Evolutionary conservation across 2,797 vertebrate genomes (phyloP).

Genomic region (Babyrousa celebensis): DNA sequence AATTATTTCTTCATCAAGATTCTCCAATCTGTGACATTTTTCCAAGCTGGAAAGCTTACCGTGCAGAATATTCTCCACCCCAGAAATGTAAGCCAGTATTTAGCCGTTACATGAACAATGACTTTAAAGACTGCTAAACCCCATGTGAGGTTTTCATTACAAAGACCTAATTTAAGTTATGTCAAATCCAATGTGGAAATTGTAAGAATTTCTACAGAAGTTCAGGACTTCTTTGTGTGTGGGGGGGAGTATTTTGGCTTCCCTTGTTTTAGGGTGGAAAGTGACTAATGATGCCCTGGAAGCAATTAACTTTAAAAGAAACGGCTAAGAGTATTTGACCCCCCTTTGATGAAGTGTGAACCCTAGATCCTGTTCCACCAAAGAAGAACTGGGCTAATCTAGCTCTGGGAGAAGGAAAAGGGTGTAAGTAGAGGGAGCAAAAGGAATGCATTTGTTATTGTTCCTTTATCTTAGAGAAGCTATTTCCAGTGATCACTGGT

Average conservation of each 20-base stretch:
- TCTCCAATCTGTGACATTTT: conserved; percentile 8
- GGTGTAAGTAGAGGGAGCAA: neutral
- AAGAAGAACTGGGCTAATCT: conserved; percentile 80
- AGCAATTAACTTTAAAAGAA: conserved; percentile 89
- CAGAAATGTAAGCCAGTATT: conserved; percentile 61
- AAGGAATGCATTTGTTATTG: conserved; percentile 64
- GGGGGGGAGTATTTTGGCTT: conserved; percentile 71
- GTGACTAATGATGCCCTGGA: conserved; percentile 88
- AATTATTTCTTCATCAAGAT: conserved; percentile 62
- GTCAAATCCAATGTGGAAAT: conserved; percentile 75
- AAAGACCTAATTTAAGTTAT: conserved; percentile 76
- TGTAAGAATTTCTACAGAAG: conserved; percentile 74
- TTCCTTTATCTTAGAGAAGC: conserved; percentile 82
- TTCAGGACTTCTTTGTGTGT: conserved; percentile 84
- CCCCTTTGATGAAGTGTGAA: conserved; percentile 90
- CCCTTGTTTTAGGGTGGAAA: conserved; percentile 68
- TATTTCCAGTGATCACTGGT: conserved; percentile 81
- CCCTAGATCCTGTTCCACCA: conserved; percentile 84
- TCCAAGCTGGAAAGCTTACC: conserved; percentile 48
- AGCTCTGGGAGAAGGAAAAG: conserved; percentile 64
- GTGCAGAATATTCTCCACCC: conserved; percentile 26
- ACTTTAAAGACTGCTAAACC: conserved; percentile 70
- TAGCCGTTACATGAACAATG: conserved; percentile 60
- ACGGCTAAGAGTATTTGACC: conserved; percentile 88
- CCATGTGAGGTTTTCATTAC: conserved; percentile 75